phyloP scores from a whole-genome alignment of 2,797 vertebrate genomes.

The Garrulus glandarius region DNA sequence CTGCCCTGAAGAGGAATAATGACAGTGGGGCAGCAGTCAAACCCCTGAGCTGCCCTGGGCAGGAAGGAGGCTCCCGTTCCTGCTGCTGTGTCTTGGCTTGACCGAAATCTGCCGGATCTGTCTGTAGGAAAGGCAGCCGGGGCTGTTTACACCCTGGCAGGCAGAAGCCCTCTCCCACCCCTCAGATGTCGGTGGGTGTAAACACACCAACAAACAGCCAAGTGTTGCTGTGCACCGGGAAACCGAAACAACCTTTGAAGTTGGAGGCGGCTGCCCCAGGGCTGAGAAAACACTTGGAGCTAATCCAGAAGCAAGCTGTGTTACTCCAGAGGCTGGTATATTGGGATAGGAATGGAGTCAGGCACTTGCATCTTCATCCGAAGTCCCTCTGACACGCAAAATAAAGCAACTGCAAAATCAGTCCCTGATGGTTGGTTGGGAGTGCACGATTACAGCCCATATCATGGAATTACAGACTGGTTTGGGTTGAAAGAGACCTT shows the following conservation, averaged over 20 bases:
- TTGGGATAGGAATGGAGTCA: not conserved
- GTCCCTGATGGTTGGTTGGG: not conserved
- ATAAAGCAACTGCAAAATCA: not conserved
- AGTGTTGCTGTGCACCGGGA: not conserved
- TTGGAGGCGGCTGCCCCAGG: not conserved
- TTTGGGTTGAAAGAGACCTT: not conserved
- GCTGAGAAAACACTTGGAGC: conserved; percentile 29
- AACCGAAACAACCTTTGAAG: conserved; percentile 42
- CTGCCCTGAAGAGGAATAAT: not conserved
- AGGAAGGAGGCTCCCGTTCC: not conserved
- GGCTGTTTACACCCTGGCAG: conserved; percentile 54
- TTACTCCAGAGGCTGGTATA: not conserved
- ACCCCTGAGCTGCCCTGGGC: not conserved
- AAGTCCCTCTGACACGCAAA: not conserved
- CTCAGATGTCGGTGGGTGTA: conserved; percentile 27
- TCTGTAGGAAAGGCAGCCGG: not conserved
- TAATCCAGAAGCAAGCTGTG: conserved; percentile 8
- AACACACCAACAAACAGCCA: conserved; percentile 31
- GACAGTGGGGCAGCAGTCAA: accelerated
- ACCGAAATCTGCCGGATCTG: not conserved
- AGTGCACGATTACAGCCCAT: accelerated
- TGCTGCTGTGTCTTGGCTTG: not conserved
- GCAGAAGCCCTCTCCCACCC: conserved; percentile 47
- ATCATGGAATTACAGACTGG: not conserved
- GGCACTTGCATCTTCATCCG: not conserved